phyloP scores from a whole-genome alignment of 1,140 invertebrate species.

The Leptoteleia sp. region DNA sequence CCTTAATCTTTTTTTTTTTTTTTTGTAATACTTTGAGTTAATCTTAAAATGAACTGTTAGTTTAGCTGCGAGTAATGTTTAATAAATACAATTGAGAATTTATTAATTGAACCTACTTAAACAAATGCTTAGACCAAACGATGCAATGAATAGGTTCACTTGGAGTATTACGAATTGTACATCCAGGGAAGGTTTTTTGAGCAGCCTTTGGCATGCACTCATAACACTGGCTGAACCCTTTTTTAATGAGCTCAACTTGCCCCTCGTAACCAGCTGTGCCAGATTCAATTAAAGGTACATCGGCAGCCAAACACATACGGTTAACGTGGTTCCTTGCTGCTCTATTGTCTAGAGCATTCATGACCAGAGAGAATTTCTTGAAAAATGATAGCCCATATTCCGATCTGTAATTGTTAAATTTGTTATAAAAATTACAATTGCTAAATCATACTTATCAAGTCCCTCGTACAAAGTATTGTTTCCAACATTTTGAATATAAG shows the following conservation, averaged over 20 bases:
- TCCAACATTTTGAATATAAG: too few relatives aligned
- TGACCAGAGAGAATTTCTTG: conserved; percentile 94
- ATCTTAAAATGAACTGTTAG: too few relatives aligned
- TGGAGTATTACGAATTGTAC: conserved; percentile 99
- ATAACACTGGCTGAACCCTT: conserved; percentile 96
- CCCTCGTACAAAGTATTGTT: too few relatives aligned
- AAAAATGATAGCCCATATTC: conserved; percentile 96
- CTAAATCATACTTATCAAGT: too few relatives aligned
- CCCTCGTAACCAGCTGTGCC: conserved; percentile 98
- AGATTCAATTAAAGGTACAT: conserved; percentile 96
- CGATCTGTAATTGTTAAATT: conserved; percentile 85
- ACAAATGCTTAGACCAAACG: conserved; percentile 99
- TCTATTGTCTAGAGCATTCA: conserved; percentile 99
- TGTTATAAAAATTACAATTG: too few relatives aligned
- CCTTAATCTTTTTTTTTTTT: too few relatives aligned
- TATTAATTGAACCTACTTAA: too few relatives aligned
- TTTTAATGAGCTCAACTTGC: conserved; percentile 93
- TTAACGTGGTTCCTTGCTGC: conserved; percentile 99
- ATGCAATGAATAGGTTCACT: conserved; percentile 99
- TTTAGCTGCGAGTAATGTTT: too few relatives aligned
- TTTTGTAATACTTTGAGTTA: too few relatives aligned
- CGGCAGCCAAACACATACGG: conserved; percentile 97
- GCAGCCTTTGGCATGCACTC: conserved; percentile 96
- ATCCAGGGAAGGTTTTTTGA: conserved; percentile 97
- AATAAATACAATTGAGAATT: too few relatives aligned